Evolutionary conservation across 2,888 invertebrate species (phyloP), one percentile per base, ranked within the genome.

Genomic region (Monochamus alternatus): DNA sequence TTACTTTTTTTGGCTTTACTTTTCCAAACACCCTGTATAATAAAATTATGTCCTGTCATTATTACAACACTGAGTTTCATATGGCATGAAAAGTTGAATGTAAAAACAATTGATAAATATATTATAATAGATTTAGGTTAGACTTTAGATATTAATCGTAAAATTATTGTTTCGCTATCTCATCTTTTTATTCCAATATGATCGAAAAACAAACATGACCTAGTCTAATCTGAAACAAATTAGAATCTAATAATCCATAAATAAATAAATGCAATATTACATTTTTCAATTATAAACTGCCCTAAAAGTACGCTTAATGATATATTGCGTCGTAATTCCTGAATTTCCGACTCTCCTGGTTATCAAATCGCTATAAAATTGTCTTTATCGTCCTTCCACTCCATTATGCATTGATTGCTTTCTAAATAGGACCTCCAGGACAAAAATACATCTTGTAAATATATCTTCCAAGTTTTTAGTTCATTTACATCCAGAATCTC

Each of bases 321-420:
- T 10, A 12, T 47, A 47, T 3, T 12, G 47, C 47, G 47, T 8
- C n/a, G 58, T 14, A 59, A 58, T 4, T 14, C 59, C 32, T 38
- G 43, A 68, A 59, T 55, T 47, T 52, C 52, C 58, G 9, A 43
- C 58, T 30, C 43, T 68, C 10, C 32, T 44, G 68, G 55, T 68
- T 68, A 68, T 68, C 68, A 68, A 58, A 59, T 22, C 10, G 38
- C 59, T 58, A 68, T 68, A 68, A 68, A 68, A 68, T 68, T 59
- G 58, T 58, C 68, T 68, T 59, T 68, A 68, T 68, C 68, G 32
- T 58, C 43, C 38, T 68, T 68, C 68, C 58, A 58, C 58, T 58
- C 44, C 68, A 68, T 68, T 68, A 68, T 38, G 68, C 59, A 68
- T 59, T 38, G 68, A 68, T 68, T 58, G 58, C 59, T 43, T 68